Conservation (phyloP, 1,140 invertebrate genomes). For the Caenorhabditis inopinata region DNA sequence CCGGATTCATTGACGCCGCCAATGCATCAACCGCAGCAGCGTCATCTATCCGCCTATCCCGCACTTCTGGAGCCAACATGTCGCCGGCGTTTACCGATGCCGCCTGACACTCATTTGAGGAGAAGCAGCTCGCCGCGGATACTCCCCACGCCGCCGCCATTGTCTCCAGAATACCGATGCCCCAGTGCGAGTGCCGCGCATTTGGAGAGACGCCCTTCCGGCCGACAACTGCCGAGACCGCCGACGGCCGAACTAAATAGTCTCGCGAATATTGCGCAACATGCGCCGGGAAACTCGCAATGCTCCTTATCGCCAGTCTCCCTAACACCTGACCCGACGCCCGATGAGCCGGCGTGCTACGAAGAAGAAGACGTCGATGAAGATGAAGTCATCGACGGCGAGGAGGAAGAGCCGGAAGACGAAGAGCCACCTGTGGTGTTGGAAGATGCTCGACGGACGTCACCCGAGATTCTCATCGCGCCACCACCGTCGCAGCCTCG, state of each 20-base stretch:
- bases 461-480: not conserved
- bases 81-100: constrained; percentile 14
- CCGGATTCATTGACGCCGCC: not conserved
- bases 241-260: constrained; percentile 1
- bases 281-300: not conserved
- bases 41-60: constrained; percentile 27
- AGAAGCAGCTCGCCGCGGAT: constrained; percentile 31
- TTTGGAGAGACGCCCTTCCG: constrained; percentile 40
- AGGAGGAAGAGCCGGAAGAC: not conserved
- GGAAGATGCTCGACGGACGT: not conserved
- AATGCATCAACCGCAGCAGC: constrained; percentile 37
- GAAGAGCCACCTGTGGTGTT: not conserved
- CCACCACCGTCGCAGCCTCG: constrained; percentile 1
- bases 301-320: not conserved
- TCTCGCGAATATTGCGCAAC: not conserved
- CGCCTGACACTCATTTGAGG: constrained; percentile 8
- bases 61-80: constrained; percentile 36
- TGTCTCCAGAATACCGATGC: constrained; percentile 40
- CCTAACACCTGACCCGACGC: not conserved
- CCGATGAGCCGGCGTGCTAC: constrained; percentile 2
- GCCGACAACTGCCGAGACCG: constrained; percentile 34
- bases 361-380: not conserved
- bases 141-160: constrained; percentile 40
- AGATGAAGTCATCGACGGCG: not conserved
- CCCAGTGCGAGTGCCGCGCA: constrained; percentile 5